phyloP scores from a whole-genome alignment of 1,140 invertebrate genomes.

The Caenorhabditis elegans region WBcel235 BX284605.5:13892501-13893000 shows the following conservation, averaged over 20 bases:
- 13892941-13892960: neutral
- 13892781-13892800: neutral
- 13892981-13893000: too few species aligned
- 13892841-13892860: neutral
- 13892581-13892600: too few species aligned
- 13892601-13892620: too few species aligned
- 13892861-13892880: slow-evolving; percentile 8
- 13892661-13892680: neutral
- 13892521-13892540: too few species aligned
- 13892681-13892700: neutral
- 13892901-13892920: neutral
- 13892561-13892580: too few species aligned
- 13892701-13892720: slow-evolving; percentile 17
- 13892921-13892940: neutral
- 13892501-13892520: too few species aligned
- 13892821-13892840: neutral
- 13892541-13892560: too few species aligned
- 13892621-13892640: too few species aligned
- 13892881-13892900: neutral
- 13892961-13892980: too few species aligned
- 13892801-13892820: neutral
- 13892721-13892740: slow-evolving; percentile 27
- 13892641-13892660: too few species aligned
- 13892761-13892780: neutral
- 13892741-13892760: neutral